Evolutionary conservation across 2,113 vertebrate species (phyloP).

Genomic region (Cyphomyrus discorhynchus): DNA sequence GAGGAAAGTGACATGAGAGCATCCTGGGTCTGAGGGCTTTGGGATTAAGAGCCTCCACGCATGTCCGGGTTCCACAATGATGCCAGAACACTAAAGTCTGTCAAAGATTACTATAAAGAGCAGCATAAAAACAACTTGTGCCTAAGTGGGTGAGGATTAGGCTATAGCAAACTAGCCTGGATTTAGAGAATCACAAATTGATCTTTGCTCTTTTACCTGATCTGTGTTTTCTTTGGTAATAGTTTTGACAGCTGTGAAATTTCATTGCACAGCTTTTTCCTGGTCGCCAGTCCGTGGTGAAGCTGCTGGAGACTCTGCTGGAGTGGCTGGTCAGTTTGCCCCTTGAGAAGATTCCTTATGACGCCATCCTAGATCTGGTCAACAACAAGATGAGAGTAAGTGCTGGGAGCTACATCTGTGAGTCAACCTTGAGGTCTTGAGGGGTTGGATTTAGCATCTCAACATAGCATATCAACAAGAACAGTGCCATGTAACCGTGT

Average conservation of each 20-base stretch:
- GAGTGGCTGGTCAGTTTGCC: constrained; percentile 90
- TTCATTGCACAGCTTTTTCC: constrained; percentile 52
- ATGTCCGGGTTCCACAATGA: not conserved
- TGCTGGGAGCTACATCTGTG: not conserved
- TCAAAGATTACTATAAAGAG: constrained; percentile 5
- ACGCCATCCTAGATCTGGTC: constrained; percentile 85
- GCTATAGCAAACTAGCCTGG: no score
- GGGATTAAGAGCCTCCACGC: constrained; percentile 6
- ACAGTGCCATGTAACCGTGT: not conserved
- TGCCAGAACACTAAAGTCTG: constrained; percentile 20
- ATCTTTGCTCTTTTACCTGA: not conserved
- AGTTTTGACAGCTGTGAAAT: not conserved
- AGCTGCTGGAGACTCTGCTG: constrained; percentile 82
- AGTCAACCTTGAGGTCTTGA: not conserved
- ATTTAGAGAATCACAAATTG: not conserved
- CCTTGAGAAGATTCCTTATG: constrained; percentile 81
- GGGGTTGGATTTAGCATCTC: not conserved
- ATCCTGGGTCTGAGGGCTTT: not conserved
- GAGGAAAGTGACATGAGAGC: not conserved
- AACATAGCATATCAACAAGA: not conserved
- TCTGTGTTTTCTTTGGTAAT: not conserved
- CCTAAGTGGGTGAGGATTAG: not conserved
- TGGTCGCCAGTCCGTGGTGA: constrained; percentile 72
- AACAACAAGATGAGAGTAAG: constrained; percentile 94
- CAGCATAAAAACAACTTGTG: constrained; percentile 2